Conservation (phyloP, 92 coral and sea anemone genomes). For the Epizoanthus illoricatus region DNA sequence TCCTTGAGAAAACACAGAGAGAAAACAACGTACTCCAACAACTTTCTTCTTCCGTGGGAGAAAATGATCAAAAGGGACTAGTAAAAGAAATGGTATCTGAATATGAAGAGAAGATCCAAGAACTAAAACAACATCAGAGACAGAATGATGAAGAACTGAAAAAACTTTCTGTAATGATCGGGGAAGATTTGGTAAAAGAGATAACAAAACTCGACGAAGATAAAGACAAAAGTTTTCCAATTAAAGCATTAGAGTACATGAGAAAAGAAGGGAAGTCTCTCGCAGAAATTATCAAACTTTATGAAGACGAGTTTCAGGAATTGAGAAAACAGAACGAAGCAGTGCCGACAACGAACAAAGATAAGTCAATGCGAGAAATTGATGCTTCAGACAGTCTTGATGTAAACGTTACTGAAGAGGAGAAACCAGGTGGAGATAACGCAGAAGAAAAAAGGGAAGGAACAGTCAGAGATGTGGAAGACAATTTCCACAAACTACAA, state of each 20-base stretch:
- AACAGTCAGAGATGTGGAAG: not conserved
- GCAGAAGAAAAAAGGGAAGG: not conserved
- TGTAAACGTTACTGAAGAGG: not conserved
- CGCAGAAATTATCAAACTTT: conserved; percentile 3
- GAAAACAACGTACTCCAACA: no score
- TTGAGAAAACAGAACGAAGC: not conserved
- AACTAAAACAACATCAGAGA: not conserved
- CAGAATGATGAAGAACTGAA: not conserved
- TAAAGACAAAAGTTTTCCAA: not conserved
- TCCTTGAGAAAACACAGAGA: not conserved
- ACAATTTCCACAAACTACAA: not conserved
- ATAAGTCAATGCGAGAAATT: no score
- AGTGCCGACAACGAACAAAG: no score
- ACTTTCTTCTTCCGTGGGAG: not conserved
- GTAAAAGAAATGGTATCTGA: not conserved
- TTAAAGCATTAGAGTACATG: conserved; percentile 7
- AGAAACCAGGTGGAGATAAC: not conserved
- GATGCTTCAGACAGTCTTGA: no score
- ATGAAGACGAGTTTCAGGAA: conserved; percentile 1
- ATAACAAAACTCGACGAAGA: conserved; percentile 37
- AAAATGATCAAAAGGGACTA: not conserved
- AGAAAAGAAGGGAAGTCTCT: conserved; percentile 23
- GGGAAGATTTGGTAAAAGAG: conserved; percentile 47
- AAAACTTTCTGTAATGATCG: conserved; percentile 6
- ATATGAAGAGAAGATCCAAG: no score